A percentile compares a stretch with the other conserved stretches of the same genome.
These are phyloP conservation scores for Ariopsis seemanni DNA, from an alignment of 2,113 vertebrate genomes.

Conservation along the genomic window DNA sequence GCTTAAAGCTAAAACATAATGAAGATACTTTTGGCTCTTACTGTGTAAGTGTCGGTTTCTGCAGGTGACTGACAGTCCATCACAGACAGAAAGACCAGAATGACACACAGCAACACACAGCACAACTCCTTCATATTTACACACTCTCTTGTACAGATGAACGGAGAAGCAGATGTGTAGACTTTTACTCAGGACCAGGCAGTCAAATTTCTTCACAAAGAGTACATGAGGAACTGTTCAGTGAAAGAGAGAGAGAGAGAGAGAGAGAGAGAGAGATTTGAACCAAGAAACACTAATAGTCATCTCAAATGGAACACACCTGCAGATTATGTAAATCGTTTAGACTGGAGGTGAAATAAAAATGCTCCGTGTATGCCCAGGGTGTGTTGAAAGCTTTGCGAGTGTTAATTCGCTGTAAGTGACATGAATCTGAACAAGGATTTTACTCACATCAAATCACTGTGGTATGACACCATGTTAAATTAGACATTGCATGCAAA, in stretches of 20 bases:
- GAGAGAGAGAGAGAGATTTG: neutral
- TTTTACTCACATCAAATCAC: neutral
- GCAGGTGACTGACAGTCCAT: conserved; percentile 40
- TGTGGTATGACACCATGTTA: neutral
- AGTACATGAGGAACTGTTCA: neutral
- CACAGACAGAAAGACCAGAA: conserved; percentile 35
- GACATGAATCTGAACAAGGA: neutral
- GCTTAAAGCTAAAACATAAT: neutral
- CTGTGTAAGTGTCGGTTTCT: conserved; percentile 46
- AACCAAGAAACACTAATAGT: neutral
- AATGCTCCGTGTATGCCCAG: neutral
- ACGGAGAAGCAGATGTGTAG: conserved; percentile 30
- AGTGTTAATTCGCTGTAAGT: neutral
- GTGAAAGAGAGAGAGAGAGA: neutral
- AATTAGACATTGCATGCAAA: neutral
- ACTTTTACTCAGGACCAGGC: neutral
- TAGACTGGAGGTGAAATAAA: conserved; percentile 11
- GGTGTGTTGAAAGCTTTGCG: neutral
- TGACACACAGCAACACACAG: conserved; percentile 36
- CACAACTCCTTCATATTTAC: conserved; percentile 41
- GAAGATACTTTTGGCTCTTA: conserved; percentile 30
- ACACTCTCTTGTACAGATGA: conserved; percentile 16
- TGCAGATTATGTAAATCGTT: conserved; percentile 17
- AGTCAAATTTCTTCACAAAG: neutral
- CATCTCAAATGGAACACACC: neutral